A percentile compares a stretch with the other conserved stretches of the same genome.
Evolutionary conservation across 2,113 vertebrate genomes (phyloP).

Genomic region (Carassius carassius): DNA sequence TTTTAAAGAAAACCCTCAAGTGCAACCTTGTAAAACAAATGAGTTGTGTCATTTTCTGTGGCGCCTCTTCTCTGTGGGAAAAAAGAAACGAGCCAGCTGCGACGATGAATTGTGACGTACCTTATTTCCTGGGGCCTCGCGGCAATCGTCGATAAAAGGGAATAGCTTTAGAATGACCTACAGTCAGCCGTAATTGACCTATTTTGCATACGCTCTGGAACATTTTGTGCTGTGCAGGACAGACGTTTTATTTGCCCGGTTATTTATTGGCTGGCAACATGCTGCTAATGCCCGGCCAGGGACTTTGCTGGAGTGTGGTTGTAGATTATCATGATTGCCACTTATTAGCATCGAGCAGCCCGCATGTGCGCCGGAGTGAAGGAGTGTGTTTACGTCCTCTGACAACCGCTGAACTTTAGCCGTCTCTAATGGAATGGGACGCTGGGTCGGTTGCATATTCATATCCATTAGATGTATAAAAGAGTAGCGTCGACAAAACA

Average conservation of each 20-base stretch:
- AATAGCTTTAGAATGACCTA: slow-evolving; percentile 75
- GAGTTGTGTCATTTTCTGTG: slow-evolving; percentile 73
- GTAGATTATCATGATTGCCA: slow-evolving; percentile 80
- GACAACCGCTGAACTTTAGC: not conserved
- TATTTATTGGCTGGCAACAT: slow-evolving; percentile 77
- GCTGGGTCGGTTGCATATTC: slow-evolving; percentile 36
- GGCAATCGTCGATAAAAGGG: slow-evolving; percentile 73
- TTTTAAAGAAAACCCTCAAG: slow-evolving; percentile 61
- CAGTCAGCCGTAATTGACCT: slow-evolving; percentile 76
- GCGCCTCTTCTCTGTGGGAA: slow-evolving; percentile 71
- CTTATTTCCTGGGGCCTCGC: slow-evolving; percentile 76
- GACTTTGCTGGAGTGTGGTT: slow-evolving; percentile 79
- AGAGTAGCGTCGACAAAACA: slow-evolving; percentile 35
- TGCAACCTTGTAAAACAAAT: slow-evolving; percentile 79
- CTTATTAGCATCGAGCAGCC: slow-evolving; percentile 71
- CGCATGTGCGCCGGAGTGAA: slow-evolving; percentile 46
- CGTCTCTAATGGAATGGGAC: slow-evolving; percentile 37
- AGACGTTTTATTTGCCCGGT: slow-evolving; percentile 78
- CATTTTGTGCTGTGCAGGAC: slow-evolving; percentile 66
- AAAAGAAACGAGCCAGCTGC: slow-evolving; percentile 68
- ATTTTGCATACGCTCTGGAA: slow-evolving; percentile 75
- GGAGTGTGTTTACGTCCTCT: slow-evolving; percentile 38
- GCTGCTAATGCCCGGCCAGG: slow-evolving; percentile 74
- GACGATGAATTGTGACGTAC: slow-evolving; percentile 75
- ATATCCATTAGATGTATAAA: slow-evolving; percentile 45